phyloP scores from a whole-genome alignment of 2,797 vertebrate species.

The Falco cherrug region DNA sequence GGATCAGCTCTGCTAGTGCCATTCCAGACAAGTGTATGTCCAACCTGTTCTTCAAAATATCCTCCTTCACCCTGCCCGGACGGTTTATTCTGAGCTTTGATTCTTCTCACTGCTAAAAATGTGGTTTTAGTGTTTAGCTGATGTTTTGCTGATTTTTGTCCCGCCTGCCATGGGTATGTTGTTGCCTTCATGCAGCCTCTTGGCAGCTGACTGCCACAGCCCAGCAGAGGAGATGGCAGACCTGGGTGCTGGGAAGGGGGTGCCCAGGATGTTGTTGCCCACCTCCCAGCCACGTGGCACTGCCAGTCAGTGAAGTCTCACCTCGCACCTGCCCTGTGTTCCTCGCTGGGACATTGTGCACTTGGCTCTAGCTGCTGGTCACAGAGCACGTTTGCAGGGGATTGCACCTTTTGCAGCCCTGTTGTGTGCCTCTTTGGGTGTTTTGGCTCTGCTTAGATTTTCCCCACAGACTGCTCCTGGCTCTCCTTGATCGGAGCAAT shows the following conservation, averaged over 20 bases:
- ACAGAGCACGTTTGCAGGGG: background rate
- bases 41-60: background rate
- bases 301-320: background rate
- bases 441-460: background rate
- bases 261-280: background rate
- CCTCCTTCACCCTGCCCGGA: background rate
- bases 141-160: background rate
- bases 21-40: background rate
- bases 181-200: background rate
- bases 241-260: background rate
- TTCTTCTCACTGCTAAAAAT: background rate
- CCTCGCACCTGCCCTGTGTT: rapidly evolving
- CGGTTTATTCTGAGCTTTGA: background rate
- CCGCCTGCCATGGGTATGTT: rapidly evolving
- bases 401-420: rapidly evolving
- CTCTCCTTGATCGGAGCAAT: background rate
- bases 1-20: background rate
- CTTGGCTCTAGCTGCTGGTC: background rate
- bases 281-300: background rate
- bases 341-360: rapidly evolving
- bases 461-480: background rate
- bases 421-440: rapidly evolving
- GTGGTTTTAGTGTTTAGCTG: background rate
- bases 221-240: background rate
- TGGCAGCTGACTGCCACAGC: rapidly evolving